phyloP scores from a whole-genome alignment of 2,888 invertebrate genomes.

The Ceriagrion tenellum region DNA sequence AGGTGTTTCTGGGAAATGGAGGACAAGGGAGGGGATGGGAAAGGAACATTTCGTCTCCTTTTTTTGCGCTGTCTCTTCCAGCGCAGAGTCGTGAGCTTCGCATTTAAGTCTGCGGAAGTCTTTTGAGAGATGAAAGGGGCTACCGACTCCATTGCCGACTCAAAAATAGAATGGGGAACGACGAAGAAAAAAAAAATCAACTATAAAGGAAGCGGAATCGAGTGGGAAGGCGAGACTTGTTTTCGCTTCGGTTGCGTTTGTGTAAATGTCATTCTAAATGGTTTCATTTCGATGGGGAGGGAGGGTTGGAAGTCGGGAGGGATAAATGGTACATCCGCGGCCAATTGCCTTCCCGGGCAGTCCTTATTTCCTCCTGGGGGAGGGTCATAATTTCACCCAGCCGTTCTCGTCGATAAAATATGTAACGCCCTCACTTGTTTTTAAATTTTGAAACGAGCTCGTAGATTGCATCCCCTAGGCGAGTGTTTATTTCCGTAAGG shows the following conservation, averaged over 20 bases:
- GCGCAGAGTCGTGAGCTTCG: slow-evolving; percentile 12
- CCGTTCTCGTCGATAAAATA: neutral
- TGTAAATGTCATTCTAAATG: slow-evolving; percentile 7
- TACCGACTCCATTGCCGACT: neutral
- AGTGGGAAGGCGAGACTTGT: neutral
- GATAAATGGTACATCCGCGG: neutral
- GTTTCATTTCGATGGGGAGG: neutral
- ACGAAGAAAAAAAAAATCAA: neutral
- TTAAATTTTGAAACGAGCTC: neutral
- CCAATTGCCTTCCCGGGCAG: neutral
- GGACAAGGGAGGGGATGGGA: neutral
- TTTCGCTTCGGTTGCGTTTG: slow-evolving; percentile 2
- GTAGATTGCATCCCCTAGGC: neutral
- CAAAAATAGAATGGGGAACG: neutral
- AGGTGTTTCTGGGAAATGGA: neutral
- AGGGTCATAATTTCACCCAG: neutral
- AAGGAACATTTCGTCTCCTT: no score
- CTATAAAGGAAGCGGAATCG: neutral
- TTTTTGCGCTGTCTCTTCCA: neutral
- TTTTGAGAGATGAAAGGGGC: neutral
- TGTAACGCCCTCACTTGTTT: neutral
- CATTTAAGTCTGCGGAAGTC: slow-evolving; percentile 11
- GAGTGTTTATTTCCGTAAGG: neutral
- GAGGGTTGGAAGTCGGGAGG: neutral
- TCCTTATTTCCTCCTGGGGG: neutral